These are phyloP conservation scores for Cerastoderma edule DNA, from an alignment of 2,888 invertebrate genomes.

Conservation along the genomic window DNA sequence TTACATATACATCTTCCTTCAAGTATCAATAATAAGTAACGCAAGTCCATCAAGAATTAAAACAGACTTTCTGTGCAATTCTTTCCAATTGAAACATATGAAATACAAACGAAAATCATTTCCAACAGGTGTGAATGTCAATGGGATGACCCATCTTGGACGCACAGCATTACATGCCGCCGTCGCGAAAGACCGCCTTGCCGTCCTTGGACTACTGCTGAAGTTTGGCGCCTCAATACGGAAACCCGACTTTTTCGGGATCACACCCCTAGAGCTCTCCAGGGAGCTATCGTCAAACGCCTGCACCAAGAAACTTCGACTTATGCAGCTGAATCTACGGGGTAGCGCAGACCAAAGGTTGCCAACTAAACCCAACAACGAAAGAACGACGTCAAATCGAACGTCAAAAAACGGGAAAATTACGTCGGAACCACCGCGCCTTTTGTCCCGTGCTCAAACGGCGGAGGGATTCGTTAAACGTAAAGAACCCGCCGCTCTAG, in stretches of 20 bases:
- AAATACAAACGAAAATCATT: too few relatives aligned
- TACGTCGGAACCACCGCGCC: neutral
- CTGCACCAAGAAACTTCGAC: constrained; percentile 67
- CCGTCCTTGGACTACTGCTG: constrained; percentile 62
- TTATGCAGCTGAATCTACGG: constrained; percentile 65
- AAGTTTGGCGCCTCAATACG: constrained; percentile 58
- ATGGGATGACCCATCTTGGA: constrained; percentile 65
- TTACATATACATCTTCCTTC: too few relatives aligned
- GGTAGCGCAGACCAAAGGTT: constrained; percentile 33
- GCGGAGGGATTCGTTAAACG: neutral
- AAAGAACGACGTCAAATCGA: neutral
- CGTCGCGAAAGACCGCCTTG: constrained; percentile 63
- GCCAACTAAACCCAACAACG: neutral
- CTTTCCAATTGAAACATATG: too few relatives aligned
- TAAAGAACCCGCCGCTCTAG: neutral
- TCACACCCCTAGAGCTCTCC: constrained; percentile 63
- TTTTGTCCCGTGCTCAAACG: neutral
- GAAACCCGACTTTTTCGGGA: constrained; percentile 62
- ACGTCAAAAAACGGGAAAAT: constrained; percentile 19
- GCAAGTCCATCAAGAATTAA: too few relatives aligned
- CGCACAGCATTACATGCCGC: constrained; percentile 70
- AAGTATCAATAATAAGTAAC: too few relatives aligned
- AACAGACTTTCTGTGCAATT: too few relatives aligned
- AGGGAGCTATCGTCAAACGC: constrained; percentile 55
- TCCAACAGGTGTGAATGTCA: constrained; percentile 68